phyloP scores from a whole-genome alignment of 2,113 vertebrate genomes.

The Maccullochella peelii region DNA sequence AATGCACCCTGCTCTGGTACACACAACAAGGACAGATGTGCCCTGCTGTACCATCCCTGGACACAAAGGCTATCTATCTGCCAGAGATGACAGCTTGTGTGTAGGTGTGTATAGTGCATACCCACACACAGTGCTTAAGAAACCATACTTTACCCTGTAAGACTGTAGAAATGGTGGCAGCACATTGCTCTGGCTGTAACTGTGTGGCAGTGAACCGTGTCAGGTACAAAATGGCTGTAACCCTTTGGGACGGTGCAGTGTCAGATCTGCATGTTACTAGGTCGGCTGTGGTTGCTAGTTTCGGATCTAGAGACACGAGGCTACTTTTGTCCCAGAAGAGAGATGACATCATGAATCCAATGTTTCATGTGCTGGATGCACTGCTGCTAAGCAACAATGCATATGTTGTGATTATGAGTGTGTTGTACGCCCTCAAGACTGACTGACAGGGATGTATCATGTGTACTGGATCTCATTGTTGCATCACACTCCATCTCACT shows the following conservation, averaged over 20 bases:
- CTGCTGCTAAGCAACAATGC: constrained; percentile 61
- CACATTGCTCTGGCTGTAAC: constrained; percentile 15
- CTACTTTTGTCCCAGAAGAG: constrained; percentile 61
- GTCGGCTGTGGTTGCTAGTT: constrained; percentile 32
- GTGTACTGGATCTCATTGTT: constrained; percentile 17
- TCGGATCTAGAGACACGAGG: constrained; percentile 44
- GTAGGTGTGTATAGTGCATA: constrained; percentile 33
- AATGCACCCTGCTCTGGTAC: constrained; percentile 42
- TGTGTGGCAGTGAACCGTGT: constrained; percentile 3
- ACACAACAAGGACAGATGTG: constrained; percentile 74
- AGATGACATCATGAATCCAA: constrained; percentile 37
- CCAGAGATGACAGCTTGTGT: constrained; percentile 58
- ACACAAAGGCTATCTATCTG: constrained; percentile 73
- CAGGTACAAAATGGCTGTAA: constrained; percentile 40
- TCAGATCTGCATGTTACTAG: constrained; percentile 32
- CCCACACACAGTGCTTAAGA: constrained; percentile 24
- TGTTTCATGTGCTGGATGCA: constrained; percentile 40
- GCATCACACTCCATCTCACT: constrained; percentile 21
- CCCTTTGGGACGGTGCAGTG: neutral
- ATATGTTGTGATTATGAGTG: constrained; percentile 16
- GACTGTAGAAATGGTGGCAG: constrained; percentile 14
- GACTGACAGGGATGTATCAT: neutral
- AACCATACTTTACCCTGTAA: constrained; percentile 20
- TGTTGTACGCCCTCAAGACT: neutral
- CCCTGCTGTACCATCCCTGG: constrained; percentile 64